These are phyloP conservation scores for Rhadinocentrus ornatus DNA, from an alignment of 2,797 vertebrate genomes.

Conservation along the genomic window DNA sequence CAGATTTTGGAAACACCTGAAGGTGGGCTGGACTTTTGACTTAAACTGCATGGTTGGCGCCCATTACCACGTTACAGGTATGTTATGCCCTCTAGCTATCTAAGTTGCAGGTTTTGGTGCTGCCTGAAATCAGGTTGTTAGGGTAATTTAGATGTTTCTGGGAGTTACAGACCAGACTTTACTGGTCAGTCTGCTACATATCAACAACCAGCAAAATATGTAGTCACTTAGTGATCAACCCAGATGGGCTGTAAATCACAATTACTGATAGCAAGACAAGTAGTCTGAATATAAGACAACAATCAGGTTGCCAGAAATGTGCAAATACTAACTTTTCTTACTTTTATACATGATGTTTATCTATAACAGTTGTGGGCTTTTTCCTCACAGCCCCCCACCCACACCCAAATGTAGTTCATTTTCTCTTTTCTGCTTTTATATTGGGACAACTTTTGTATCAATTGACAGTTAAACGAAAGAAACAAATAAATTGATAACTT, in stretches of 20 bases:
- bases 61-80: no score
- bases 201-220: neutral
- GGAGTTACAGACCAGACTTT: neutral
- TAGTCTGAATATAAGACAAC: no score
- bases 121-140: neutral
- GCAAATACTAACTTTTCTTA: neutral
- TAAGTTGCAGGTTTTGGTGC: neutral
- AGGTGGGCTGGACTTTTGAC: no score
- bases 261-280: neutral
- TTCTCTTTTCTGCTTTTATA: no score
- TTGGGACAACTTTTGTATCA: neutral
- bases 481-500: neutral
- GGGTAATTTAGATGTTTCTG: neutral
- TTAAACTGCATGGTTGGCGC: no score
- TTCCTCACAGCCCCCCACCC: no score
- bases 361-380: neutral
- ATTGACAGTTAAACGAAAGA: neutral
- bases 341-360: neutral
- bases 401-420: no score
- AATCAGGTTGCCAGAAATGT: neutral
- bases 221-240: neutral
- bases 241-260: neutral
- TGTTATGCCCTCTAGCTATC: neutral
- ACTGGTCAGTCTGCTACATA: neutral
- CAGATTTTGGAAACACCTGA: no score